Evolutionary conservation across 35 echinoderm and acorn worm genomes (phyloP).

Genomic region (Ophioderma brevispina): DNA sequence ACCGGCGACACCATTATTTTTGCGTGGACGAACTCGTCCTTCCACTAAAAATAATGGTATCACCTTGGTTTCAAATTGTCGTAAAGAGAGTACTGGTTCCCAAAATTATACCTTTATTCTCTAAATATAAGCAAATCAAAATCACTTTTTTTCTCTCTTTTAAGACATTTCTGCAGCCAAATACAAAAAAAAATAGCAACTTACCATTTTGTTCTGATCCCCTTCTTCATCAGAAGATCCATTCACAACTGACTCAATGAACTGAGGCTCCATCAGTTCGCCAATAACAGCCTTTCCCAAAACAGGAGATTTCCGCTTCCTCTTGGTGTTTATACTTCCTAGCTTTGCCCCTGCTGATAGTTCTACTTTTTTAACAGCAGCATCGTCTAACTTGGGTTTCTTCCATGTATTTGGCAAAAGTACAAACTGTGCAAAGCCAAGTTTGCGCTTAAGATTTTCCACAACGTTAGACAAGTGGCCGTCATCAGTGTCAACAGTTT

Average conservation of each 20-base stretch:
- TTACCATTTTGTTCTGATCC: neutral
- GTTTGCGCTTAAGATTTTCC: neutral
- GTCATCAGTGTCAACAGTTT: neutral
- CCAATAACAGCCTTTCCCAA: neutral
- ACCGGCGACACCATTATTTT: no score
- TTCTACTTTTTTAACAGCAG: neutral
- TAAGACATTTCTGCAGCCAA: no score
- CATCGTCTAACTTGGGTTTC: neutral
- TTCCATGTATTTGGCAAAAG: no score
- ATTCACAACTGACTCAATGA: neutral
- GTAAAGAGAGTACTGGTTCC: no score
- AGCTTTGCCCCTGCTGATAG: neutral
- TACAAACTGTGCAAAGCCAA: neutral
- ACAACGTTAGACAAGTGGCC: neutral
- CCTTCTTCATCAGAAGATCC: neutral
- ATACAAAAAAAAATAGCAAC: no score
- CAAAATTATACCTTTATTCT: no score
- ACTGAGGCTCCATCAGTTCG: conserved; percentile 9
- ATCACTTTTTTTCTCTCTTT: no score
- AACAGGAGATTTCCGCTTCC: conserved; percentile 20
- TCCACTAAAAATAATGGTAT: no score
- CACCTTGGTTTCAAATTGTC: no score
- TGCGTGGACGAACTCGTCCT: no score
- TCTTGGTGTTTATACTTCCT: neutral
- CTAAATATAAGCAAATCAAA: no score